Base-by-base conservation (phyloP, 1,140 invertebrate species). In the Drosophila kanapiae region DNA sequence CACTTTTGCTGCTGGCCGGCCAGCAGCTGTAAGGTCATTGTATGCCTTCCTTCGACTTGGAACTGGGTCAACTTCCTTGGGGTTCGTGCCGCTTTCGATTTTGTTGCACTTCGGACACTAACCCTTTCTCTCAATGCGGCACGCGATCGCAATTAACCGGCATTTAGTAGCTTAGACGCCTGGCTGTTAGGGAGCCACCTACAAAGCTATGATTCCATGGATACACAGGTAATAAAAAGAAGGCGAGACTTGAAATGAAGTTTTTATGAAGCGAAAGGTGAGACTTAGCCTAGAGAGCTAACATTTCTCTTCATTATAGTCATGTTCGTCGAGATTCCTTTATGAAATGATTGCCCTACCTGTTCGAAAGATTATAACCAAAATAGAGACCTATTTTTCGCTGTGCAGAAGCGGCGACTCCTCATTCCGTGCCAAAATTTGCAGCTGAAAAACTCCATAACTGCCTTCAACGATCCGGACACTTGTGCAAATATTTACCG, bases 401-500 rank as follows among this genome's bases (percentile, higher is more conserved):
- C n/a, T 29, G 38, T 67, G 47, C 23, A 61, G 3, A 56, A 27
- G 33, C 18, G 7, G 4, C 14, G 51, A 11, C 13, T n/a, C 23
- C 53, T 37, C 51, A 6, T 38, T 54, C 53, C 18, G 33, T 54
- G 18, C 1, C 53, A 33, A 67, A 68, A 45, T 38, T 72, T 9
- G 53, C 43, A n/a, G 37, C 45, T 42, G 29, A 72, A 72, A 51
- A 72, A 14, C 42, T 72, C 10, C 37, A 48, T 51, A 72, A 58
- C 68, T 71, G 67, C 14, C 67, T 59, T 38, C 29, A 72, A 58
- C 67, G 54, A 51, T 74, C 70, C 49, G 48, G 67, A 81, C 88
- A 91, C 84, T 91, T 91, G 82, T 83, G 63, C 69, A 91, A 91
- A 91, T 91, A 80, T 91, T 91, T 91, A 83, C 80, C 71, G 13